Base-by-base conservation (phyloP, 2,888 invertebrate species). In the Erannis defoliaria region DNA sequence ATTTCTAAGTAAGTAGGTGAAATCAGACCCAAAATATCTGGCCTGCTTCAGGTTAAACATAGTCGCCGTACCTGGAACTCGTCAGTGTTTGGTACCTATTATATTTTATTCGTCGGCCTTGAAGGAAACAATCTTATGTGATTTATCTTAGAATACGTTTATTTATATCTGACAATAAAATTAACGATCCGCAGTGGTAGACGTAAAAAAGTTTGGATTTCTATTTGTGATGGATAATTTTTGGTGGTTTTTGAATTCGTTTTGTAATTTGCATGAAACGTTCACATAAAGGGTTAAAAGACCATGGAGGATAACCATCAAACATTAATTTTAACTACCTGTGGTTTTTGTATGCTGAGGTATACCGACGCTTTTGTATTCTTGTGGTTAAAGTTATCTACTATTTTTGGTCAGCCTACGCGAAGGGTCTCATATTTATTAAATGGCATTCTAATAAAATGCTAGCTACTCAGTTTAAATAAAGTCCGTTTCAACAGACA, bases 161-260 rank as follows among this genome's bases (percentile, higher is more conserved):
- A 81, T 82, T 83, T 81, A 75, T 79, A 75, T 66, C 75, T 73
- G 71, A 74, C 72, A 72, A 74, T 79, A 78, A 84, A 81, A 79
- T 79, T 78, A 77, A 84, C 78, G 74, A 77, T 74, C 74, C 72
- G 69, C 68, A 69, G 63, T 72, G 58, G 72, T 67, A 70, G 72
- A 73, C 70, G 72, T 74, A 76, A 80, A 80, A 46, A 78, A 75
- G 68, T 71, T 74, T 69, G 63, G 65, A 71, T 72, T 68, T 73
- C 69, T 75, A 71, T 72, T 66, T 66, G 64, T 67, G 64, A 72
- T 67, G 63, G 62, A 71, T 64, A 75, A 72, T 73, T 68, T 46
- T 58, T 58, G 64, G 66, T 67, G 58, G 67, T 67, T 69, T 60
- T 64, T 66, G 55, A 56, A 62, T 71, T 73, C 55, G 29, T 63